Evolutionary conservation across 2,797 vertebrate species (phyloP).

Genomic region (Apodemus agrarius): DNA sequence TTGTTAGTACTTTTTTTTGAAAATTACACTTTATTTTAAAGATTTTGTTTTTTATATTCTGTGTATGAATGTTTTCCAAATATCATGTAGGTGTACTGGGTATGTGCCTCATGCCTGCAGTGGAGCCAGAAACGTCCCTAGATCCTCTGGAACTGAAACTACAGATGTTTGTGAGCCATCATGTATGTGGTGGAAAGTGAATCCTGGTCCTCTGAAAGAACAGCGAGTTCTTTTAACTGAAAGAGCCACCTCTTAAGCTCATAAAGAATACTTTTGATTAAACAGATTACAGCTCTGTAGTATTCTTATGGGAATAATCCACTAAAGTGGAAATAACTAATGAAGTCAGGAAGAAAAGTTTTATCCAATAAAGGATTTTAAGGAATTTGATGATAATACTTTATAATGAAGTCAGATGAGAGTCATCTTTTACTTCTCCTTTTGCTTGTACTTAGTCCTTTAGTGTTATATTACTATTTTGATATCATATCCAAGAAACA

Average conservation of each 20-base stretch:
- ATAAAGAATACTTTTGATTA: neutral
- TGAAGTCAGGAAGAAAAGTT: neutral
- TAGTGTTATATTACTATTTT: neutral
- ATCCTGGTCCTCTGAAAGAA: neutral
- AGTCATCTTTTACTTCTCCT: neutral
- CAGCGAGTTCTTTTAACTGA: neutral
- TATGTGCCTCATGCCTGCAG: neutral
- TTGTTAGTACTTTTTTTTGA: conserved; percentile 12
- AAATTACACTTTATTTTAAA: neutral
- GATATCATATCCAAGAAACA: neutral
- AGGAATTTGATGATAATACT: neutral
- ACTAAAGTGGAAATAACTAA: neutral
- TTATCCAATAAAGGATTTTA: neutral
- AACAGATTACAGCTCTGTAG: neutral
- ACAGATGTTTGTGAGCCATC: neutral
- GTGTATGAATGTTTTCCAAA: neutral
- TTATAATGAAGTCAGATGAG: neutral
- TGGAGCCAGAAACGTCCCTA: neutral
- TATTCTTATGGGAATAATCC: neutral
- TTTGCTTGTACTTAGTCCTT: neutral
- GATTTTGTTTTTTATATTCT: neutral
- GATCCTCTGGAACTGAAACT: neutral
- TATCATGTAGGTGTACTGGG: neutral
- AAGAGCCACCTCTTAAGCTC: neutral
- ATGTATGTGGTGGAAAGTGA: neutral